A percentile compares a stretch with the other conserved stretches of the same genome.
phyloP scores from a whole-genome alignment of 1,140 invertebrate genomes.

The Antheraea mylitta region DNA sequence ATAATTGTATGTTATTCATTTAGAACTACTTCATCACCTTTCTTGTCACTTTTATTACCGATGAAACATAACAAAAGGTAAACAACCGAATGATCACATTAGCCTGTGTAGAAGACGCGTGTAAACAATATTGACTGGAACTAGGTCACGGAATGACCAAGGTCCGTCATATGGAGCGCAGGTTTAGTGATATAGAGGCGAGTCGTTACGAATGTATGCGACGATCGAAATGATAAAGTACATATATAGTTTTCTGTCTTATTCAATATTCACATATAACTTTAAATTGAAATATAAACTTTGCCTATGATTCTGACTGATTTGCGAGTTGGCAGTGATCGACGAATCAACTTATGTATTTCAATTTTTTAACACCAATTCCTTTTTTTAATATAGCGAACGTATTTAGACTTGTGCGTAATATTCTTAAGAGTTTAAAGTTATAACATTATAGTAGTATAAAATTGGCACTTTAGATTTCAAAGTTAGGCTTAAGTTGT shows the following conservation, averaged over 20 bases:
- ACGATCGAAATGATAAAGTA: neutral
- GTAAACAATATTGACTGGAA: conserved; percentile 18
- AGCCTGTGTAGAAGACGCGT: neutral
- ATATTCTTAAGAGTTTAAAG: no score
- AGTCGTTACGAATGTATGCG: neutral
- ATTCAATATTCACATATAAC: neutral
- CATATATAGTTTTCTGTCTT: neutral
- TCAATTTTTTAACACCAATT: no score
- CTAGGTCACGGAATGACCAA: conserved; percentile 29
- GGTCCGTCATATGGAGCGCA: conserved; percentile 14
- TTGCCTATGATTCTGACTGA: no score
- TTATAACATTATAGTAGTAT: no score
- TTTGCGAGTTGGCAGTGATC: no score
- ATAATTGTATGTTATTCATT: neutral
- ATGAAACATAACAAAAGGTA: conserved; percentile 16
- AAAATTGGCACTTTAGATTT: no score
- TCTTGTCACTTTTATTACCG: conserved; percentile 3
- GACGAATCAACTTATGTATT: no score
- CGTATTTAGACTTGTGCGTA: no score
- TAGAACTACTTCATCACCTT: neutral
- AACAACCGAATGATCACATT: conserved; percentile 8
- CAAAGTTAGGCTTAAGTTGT: no score
- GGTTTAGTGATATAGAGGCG: neutral
- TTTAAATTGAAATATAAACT: no score
- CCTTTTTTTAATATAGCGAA: no score